phyloP scores from a whole-genome alignment of 2,113 vertebrate species.

The Origma solitaria region DNA sequence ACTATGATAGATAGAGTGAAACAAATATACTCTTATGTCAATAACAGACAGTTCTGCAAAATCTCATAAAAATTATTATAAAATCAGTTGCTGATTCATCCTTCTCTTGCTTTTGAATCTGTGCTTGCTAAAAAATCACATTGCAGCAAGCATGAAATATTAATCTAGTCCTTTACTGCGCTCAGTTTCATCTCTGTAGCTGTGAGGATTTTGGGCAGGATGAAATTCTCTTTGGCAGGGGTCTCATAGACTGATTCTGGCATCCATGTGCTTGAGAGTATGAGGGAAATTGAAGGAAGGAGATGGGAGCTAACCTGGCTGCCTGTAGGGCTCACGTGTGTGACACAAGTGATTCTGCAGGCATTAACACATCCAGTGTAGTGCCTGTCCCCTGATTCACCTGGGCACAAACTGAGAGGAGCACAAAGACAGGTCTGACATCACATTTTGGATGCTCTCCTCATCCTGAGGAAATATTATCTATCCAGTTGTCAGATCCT shows the following conservation, averaged over 20 bases:
- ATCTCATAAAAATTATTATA: not conserved
- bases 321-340: fast-evolving
- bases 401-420: not conserved
- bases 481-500: fast-evolving
- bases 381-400: not conserved
- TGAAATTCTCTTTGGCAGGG: not conserved
- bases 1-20: not conserved
- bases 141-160: constrained; percentile 16
- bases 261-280: not conserved
- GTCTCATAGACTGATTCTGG: not conserved
- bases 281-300: not conserved
- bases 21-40: not conserved
- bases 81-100: not conserved
- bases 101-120: not conserved
- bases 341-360: not conserved
- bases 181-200: not conserved
- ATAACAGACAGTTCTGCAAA: not conserved
- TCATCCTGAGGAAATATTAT: not conserved
- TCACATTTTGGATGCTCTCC: not conserved
- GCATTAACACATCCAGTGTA: fast-evolving
- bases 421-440: not conserved
- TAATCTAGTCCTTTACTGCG: not conserved
- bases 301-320: not conserved
- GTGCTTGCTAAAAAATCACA: not conserved
- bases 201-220: not conserved